Base-by-base conservation (phyloP, 2,888 invertebrate species). In the Epirrita christyi region DNA sequence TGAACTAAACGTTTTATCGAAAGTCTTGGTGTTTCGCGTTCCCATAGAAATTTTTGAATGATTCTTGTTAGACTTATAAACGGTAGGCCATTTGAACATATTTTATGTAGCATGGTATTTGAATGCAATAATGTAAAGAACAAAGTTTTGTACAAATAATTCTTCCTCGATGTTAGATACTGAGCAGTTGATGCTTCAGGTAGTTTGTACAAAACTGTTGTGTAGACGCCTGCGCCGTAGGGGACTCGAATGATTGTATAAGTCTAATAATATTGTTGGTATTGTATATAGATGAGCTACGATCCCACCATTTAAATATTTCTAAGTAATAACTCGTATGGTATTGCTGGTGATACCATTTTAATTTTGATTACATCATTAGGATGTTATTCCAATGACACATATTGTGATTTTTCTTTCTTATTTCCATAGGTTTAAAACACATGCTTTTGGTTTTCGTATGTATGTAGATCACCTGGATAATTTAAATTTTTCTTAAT, bases 271-370 rank as follows among this genome's bases (percentile, higher is more conserved):
- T 87, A 83, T 83, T 83, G 87, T 88, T 82, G 88, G 89, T 88
- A 86, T 86, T 90, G 88, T 91, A 90, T 85, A 90, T 92, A 91
- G 84, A 87, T 85, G 86, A 91, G 84, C 83, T 91, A 86, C 84
- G 86, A 91, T 90, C 92, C 92, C 92, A 92, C 92, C 92, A 92
- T 90, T 85, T 80, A 81, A 90, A 86, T 90, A 89, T 86, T 83
- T 88, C 81, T 91, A 88, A 88, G 89, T 87, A 86, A 84, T 90
- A 89, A 85, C 84, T 83, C 79, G 67, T 88, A 86, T 85, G 87
- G 83, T 86, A 82, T 86, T 83, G 77, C 81, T 73, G 78, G 73
- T 83, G 83, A 86, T 55, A 83, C 85, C 83, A 77, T 81, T 72
- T 75, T 81, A 69, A 78, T 78, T 81, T 78, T 80, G 78, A 74